Evolutionary conservation across 2,113 vertebrate genomes (phyloP).

Genomic region (Phyllopteryx taeniolatus): DNA sequence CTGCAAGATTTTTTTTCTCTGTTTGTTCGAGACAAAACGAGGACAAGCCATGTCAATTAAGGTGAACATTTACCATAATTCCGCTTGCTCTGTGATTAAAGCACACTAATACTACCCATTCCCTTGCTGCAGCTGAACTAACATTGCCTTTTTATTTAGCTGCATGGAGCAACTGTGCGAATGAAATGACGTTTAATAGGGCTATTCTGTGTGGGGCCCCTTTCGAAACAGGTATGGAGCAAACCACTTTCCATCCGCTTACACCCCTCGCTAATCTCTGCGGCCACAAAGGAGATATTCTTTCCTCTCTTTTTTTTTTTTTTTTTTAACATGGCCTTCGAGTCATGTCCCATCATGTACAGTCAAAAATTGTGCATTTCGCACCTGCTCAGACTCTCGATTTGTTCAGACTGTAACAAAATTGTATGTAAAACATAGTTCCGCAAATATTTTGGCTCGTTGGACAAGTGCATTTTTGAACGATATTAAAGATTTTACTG

Average conservation of each 20-base stretch:
- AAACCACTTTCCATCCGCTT: conserved; percentile 31
- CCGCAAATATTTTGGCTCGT: too few species aligned
- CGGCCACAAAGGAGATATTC: conserved; percentile 2
- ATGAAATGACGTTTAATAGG: conserved; percentile 65
- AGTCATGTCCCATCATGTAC: neutral
- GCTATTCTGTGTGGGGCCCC: conserved; percentile 40
- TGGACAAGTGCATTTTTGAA: too few species aligned
- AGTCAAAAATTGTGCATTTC: neutral
- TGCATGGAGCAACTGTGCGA: conserved; percentile 49
- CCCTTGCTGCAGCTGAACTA: conserved; percentile 37
- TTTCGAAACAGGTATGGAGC: conserved; percentile 42
- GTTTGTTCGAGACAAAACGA: conserved; percentile 31
- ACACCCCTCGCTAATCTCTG: conserved; percentile 12
- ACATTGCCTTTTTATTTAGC: conserved; percentile 54
- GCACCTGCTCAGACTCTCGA: too few species aligned
- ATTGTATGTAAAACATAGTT: too few species aligned
- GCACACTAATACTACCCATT: conserved; percentile 53
- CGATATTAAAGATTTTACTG: too few species aligned
- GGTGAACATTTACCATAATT: conserved; percentile 51
- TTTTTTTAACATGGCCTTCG: neutral
- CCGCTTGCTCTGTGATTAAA: conserved; percentile 45
- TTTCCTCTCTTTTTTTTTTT: neutral
- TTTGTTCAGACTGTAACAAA: too few species aligned
- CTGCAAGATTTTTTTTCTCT: conserved; percentile 1
- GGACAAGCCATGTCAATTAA: conserved; percentile 50